Evolutionary conservation across 1,140 invertebrate genomes (phyloP).

Genomic region (Bombyx mandarina): DNA sequence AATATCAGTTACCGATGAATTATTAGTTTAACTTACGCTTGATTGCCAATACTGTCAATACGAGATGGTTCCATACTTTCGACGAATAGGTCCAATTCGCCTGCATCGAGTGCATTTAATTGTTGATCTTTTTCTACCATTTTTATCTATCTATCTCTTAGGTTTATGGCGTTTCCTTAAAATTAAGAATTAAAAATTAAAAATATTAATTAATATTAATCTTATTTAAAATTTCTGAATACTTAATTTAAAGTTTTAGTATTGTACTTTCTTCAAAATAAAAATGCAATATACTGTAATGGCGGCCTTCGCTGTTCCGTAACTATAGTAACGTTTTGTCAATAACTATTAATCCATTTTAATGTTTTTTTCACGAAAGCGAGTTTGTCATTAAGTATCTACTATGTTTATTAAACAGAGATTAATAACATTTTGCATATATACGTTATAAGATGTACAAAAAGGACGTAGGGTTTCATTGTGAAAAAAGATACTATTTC

Average conservation of each 20-base stretch:
- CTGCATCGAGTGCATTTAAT: conserved; percentile 48
- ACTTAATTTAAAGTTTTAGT: neutral
- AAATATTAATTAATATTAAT: no score
- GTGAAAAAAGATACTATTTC: neutral
- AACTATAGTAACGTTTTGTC: conserved; percentile 34
- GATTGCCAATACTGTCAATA: conserved; percentile 54
- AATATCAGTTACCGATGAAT: neutral
- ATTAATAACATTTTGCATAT: no score
- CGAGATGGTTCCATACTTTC: conserved; percentile 51
- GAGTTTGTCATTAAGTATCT: no score
- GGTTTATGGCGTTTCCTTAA: no score
- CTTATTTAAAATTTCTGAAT: no score
- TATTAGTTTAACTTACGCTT: conserved; percentile 37
- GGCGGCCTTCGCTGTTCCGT: conserved; percentile 5
- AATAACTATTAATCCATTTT: neutral
- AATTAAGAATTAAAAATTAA: no score
- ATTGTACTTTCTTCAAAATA: conserved; percentile 1
- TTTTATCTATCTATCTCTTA: no score
- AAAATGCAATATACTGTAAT: neutral
- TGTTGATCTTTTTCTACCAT: conserved; percentile 54
- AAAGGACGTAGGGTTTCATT: neutral
- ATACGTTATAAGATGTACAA: neutral
- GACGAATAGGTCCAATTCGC: conserved; percentile 61
- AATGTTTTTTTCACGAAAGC: no score
- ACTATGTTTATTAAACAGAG: no score